These are phyloP conservation scores for Dryocosmus kuriphilus DNA, from an alignment of 2,888 invertebrate species.

Conservation along the genomic window DNA sequence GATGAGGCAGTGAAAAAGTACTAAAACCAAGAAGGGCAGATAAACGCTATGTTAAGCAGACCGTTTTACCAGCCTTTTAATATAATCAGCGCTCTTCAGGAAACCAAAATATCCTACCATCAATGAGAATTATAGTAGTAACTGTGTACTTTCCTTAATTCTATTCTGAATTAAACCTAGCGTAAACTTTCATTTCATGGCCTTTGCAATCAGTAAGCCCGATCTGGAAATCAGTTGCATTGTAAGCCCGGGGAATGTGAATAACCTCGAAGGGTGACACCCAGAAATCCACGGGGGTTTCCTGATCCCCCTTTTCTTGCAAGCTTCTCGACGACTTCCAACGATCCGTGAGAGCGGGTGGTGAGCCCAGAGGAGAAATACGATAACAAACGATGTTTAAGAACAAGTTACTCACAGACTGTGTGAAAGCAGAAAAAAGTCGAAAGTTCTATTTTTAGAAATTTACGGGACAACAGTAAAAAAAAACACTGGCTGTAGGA, in stretches of 20 bases:
- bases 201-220: too few relatives aligned
- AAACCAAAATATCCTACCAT: too few relatives aligned
- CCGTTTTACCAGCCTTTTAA: constrained; percentile 77
- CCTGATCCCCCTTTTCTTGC: background rate
- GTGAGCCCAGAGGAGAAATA: background rate
- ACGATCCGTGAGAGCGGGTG: background rate
- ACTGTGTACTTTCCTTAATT: too few relatives aligned
- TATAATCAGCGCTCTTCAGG: constrained; percentile 73
- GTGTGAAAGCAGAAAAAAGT: background rate
- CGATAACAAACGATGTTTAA: background rate
- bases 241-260: too few relatives aligned
- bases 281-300: background rate
- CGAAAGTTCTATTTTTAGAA: background rate
- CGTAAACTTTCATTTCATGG: too few relatives aligned
- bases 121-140: too few relatives aligned
- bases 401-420: background rate
- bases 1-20: constrained; percentile 78
- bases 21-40: constrained; percentile 76
- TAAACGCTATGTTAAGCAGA: constrained; percentile 77
- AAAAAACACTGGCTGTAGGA: background rate
- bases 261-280: background rate
- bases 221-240: too few relatives aligned
- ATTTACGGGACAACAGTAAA: background rate
- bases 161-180: too few relatives aligned
- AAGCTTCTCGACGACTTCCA: background rate